These are phyloP conservation scores for Furcula furcula DNA, from an alignment of 2,888 invertebrate genomes.

Conservation along the genomic window DNA sequence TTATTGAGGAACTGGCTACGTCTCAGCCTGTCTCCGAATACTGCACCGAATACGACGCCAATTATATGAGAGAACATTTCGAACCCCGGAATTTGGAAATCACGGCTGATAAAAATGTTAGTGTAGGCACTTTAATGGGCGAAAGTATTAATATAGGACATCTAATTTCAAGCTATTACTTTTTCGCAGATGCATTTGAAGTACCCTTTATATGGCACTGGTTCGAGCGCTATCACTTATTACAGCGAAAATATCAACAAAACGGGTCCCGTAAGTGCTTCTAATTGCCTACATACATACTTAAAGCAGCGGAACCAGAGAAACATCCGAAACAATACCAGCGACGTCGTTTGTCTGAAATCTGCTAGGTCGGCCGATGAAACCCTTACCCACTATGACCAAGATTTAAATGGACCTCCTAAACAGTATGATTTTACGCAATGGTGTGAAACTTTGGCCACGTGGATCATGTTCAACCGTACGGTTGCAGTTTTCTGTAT, in stretches of 20 bases:
- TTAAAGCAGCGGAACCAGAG: no score
- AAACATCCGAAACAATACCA: no score
- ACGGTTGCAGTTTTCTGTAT: no score
- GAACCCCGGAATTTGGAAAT: constrained; percentile 60
- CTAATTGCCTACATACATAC: no score
- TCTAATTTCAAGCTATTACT: constrained; percentile 10
- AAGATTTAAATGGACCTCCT: no score
- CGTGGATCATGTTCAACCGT: no score
- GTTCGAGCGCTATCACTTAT: constrained; percentile 69
- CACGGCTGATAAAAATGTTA: constrained; percentile 64
- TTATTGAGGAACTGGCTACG: constrained; percentile 65
- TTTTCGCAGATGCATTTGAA: constrained; percentile 70
- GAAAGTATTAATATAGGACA: background rate
- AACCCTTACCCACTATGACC: no score
- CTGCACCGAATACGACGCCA: constrained; percentile 69
- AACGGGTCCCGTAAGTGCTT: constrained; percentile 60
- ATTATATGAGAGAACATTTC: constrained; percentile 62
- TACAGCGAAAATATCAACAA: constrained; percentile 65
- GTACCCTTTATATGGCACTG: constrained; percentile 74
- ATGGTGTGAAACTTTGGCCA: no score
- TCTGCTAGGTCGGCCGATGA: no score
- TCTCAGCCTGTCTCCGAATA: constrained; percentile 60
- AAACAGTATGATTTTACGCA: no score
- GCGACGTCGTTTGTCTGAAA: no score
- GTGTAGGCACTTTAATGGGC: constrained; percentile 6